Conservation (phyloP, 2,797 vertebrate genomes). For the Phyllotis vaccarum region DNA sequence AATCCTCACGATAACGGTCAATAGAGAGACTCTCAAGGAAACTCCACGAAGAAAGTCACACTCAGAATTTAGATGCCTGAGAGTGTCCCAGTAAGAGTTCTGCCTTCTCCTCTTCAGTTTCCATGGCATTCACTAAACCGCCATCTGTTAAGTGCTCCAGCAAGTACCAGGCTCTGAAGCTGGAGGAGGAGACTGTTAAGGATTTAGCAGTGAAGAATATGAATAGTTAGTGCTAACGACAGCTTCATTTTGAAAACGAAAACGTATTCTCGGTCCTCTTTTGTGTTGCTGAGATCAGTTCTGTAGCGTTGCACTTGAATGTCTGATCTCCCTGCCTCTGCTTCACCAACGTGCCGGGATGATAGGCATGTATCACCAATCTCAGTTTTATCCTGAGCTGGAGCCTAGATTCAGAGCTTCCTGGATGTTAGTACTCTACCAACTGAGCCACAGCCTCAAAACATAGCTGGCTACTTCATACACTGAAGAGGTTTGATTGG, state of each 20-base stretch:
- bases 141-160: background rate
- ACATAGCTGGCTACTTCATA: background rate
- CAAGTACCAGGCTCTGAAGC: background rate
- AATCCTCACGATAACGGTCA: background rate
- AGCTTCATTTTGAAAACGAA: background rate
- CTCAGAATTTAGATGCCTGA: background rate
- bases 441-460: no score
- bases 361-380: background rate
- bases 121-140: background rate
- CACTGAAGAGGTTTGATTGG: background rate
- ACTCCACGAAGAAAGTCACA: background rate
- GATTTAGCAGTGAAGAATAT: background rate
- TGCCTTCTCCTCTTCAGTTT: background rate
- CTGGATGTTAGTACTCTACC: accelerated
- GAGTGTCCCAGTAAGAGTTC: background rate
- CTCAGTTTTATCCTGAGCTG: background rate
- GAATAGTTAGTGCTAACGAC: background rate
- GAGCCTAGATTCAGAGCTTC: background rate
- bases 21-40: background rate
- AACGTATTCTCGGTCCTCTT: background rate
- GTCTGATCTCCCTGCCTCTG: no score
- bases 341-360: background rate
- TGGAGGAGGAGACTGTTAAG: background rate
- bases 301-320: no score
- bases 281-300: background rate